Conservation (phyloP, 2,888 invertebrate species). For the Cybosia mesomella region DNA sequence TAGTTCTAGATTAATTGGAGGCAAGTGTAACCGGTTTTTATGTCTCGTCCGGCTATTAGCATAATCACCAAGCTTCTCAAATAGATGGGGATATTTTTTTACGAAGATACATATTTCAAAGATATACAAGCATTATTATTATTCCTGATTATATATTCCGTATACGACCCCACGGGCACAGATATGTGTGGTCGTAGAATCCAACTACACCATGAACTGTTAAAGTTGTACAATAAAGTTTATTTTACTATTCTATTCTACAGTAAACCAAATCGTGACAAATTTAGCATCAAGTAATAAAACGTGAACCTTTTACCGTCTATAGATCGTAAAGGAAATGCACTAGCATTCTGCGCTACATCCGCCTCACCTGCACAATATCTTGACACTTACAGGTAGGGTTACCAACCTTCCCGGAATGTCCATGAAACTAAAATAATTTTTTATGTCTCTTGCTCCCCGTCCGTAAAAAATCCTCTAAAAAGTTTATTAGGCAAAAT, state of each 20-base stretch:
- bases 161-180: no score
- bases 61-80: no score
- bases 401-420: background rate
- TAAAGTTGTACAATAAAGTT: background rate
- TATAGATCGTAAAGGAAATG: slow-evolving; percentile 12
- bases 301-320: background rate
- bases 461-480: background rate
- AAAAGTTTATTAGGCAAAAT: no score
- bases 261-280: background rate
- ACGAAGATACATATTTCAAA: no score
- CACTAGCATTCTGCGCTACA: background rate
- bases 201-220: no score
- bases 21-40: no score
- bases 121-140: no score
- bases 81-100: no score
- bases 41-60: no score
- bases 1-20: no score
- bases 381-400: slow-evolving; percentile 2
- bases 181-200: no score
- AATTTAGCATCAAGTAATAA: background rate
- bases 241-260: background rate
- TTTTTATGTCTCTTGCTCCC: background rate
- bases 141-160: no score
- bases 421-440: background rate
- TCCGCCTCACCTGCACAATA: slow-evolving; percentile 14